Evolutionary conservation across 1,140 invertebrate species (phyloP), one percentile per base, ranked within the genome.

Genomic region (Trichonephila inaurata): DNA sequence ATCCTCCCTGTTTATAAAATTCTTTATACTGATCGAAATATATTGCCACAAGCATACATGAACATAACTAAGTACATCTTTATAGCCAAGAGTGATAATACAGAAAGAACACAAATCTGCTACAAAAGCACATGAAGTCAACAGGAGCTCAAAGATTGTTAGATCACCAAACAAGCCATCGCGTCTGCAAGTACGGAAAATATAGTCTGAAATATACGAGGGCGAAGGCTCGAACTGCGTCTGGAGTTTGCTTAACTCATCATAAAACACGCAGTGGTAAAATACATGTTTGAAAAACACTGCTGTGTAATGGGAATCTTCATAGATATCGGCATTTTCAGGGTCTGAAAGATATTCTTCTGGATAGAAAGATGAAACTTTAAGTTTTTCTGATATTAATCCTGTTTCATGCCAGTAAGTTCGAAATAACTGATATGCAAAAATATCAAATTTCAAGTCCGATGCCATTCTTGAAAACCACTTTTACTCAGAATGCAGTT

Each of bases 331-430:
- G 0, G 12, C 4, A 2, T 21, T 24, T 10, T 66, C 64, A 66
- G 64, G 64, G n/a, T 69, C n/a, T 69, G 14, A n/a, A 4, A 24
- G 24, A 69, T 12, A 69, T 69, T 69, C 66, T 8, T 69, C 24
- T 19, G n/a, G n/a, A 69, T 69, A 69, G 4, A 69, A 12, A 12
- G n/a, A 12, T 24, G n/a, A n/a, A 24, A 69, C 24, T 14, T 24
- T 21, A 24, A 24, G 1, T 69, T 69, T n/a, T 4, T 10, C 6
- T 2, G 21, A 3, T 8, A 69, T 12, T 10, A 28, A 14, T 28
- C 0, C 5, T 14, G 1, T 0, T 24, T 14, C n/a, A 8, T 4
- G 1, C n/a, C n/a, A 69, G 10, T 12, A 14, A 0, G 0, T 2
- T 12, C 12, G 0, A 69, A 69, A 69, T 2, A n/a, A 69, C n/a